Evolutionary conservation across 1,140 invertebrate species (phyloP), one percentile per base, ranked within the genome.

Genomic region (Panagrolaimus sp.): DNA sequence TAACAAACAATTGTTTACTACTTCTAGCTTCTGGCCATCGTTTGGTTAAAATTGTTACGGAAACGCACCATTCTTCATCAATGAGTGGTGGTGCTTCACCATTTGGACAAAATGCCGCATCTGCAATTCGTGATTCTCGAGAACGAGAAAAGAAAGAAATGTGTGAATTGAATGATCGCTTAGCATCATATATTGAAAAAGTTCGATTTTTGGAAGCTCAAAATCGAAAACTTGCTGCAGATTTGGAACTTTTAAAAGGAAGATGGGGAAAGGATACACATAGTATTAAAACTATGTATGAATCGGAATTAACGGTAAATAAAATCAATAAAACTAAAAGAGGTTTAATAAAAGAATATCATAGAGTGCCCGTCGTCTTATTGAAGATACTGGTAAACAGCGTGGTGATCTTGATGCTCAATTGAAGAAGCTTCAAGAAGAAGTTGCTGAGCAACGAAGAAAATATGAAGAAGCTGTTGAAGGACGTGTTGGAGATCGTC

Each of bases 201-300:
- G 79, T 83, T 14, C 80, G 85, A 46, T 87, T 86, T 68, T 74
- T 87, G 46, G 86, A 87, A 68, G 86, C 86, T 44, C 84, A 85
- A 72, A 85, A 84, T 74, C 80, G 84, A 68, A 85, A 85, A 66
- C 73, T 86, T 44, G 83, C 79, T 48, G 79, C 82, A 14, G 85
- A 87, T 71, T 75, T 86, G 69, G 84, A 86, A 48, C 74, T 82
- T 47, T 73, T 86, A 27, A 78, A 79, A 67, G 78, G 81, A 25
- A 82, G 84, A 72, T 85, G 84, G 83, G 85, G 85, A 57, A 83
- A 84, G 62, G 85, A 86, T 73, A 84, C 84, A 1, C 77, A 70
- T 45, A 82, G 77, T 66, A 83, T 87, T 70, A 86, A 85, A 78
- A 78, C 82, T 31, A 85, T 86, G 83, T 86, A 85, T 75, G 86